Evolutionary conservation across 64 coral and sea anemone genomes (phyloP).

Genomic region (Montipora cactus): DNA sequence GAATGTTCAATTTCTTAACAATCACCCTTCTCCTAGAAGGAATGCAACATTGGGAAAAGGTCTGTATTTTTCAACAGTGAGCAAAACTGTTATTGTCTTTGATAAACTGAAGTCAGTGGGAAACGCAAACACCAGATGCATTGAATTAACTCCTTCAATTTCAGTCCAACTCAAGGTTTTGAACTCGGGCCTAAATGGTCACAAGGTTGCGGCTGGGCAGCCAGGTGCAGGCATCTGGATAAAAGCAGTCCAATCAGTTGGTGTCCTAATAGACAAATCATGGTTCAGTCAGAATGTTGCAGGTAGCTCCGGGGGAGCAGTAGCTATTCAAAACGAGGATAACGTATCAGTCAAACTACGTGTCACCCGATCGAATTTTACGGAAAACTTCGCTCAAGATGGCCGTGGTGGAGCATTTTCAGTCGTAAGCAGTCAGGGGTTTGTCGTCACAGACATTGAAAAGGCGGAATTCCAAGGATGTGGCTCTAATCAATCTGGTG

Average conservation of each 20-base stretch:
- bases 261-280: not conserved
- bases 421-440: not conserved
- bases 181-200: not conserved
- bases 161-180: not conserved
- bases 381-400: not conserved
- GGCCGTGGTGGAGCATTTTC: not conserved
- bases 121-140: slow-evolving; percentile 1
- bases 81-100: not conserved
- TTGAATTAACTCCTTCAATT: not conserved
- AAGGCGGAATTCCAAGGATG: not conserved
- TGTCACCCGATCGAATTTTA: not conserved
- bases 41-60: not conserved
- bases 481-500: not conserved
- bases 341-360: not conserved
- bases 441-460: not conserved
- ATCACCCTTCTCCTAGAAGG: not conserved
- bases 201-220: not conserved
- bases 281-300: not conserved
- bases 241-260: not conserved
- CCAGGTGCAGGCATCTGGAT: not conserved
- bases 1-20: not conserved
- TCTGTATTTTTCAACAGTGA: not conserved
- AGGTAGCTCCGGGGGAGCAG: not conserved
- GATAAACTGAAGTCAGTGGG: not conserved
- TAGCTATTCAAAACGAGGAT: not conserved